A percentile compares a stretch with the other conserved stretches of the same genome.
Evolutionary conservation across 1,140 invertebrate genomes (phyloP).

Genomic region (Microplitis demolitor): DNA sequence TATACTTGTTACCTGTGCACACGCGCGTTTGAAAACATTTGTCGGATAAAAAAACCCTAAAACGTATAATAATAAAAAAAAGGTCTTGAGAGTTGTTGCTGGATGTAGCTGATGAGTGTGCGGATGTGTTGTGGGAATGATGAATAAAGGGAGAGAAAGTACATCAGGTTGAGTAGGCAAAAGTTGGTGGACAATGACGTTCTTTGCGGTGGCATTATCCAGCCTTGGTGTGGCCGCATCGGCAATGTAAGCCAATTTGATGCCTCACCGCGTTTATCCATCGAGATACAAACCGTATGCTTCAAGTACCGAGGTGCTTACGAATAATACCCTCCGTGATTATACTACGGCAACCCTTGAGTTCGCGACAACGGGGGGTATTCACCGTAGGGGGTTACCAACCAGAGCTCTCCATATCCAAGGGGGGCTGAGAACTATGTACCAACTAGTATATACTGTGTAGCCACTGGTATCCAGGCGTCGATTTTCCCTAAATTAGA

Average conservation of each 20-base stretch:
- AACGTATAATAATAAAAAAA: too few species aligned
- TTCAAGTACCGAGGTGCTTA: conserved; percentile 15
- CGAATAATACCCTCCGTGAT: conserved; percentile 31
- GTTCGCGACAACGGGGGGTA: conserved; percentile 1
- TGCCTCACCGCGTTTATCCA: conserved; percentile 34
- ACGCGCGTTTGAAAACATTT: conserved; percentile 15
- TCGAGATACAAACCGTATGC: conserved; percentile 29
- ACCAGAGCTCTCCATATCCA: too few species aligned
- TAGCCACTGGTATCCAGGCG: too few species aligned
- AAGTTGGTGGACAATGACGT: conserved; percentile 23
- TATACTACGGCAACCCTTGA: conserved; percentile 25
- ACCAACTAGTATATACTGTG: not conserved
- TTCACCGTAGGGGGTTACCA: too few species aligned
- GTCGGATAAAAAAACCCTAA: not conserved
- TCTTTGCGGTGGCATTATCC: conserved; percentile 22
- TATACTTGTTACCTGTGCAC: conserved; percentile 8
- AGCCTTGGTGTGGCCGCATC: conserved; percentile 23
- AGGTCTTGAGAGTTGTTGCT: not conserved
- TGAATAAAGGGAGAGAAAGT: not conserved
- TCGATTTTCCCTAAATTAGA: too few species aligned
- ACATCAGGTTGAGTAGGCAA: conserved; percentile 1
- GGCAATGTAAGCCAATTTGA: conserved; percentile 42
- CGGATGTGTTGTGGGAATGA: conserved; percentile 13
- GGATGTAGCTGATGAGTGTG: not conserved
- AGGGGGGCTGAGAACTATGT: not conserved